A percentile compares a stretch with the other conserved stretches of the same genome.
These are phyloP conservation scores for Hoplodrina blanda DNA, from an alignment of 2,888 invertebrate genomes.

Conservation along the genomic window DNA sequence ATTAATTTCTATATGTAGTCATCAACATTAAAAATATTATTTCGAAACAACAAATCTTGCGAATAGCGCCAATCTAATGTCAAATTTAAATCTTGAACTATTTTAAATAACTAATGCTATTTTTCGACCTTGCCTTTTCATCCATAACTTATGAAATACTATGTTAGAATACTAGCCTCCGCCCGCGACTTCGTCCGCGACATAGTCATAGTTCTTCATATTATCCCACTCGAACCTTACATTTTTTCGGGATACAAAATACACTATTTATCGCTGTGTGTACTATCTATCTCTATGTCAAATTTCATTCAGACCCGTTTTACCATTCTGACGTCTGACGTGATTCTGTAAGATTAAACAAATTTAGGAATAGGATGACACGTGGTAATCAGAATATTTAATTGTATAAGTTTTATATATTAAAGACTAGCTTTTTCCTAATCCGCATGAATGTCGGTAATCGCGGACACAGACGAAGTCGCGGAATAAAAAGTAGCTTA, in stretches of 20 bases:
- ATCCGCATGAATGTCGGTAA: too few species aligned
- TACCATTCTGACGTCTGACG: too few species aligned
- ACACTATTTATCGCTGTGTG: too few species aligned
- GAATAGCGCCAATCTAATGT: slow-evolving; percentile 5
- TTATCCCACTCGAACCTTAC: too few species aligned
- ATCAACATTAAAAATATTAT: slow-evolving; percentile 12
- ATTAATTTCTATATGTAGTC: slow-evolving; percentile 7
- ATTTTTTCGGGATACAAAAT: too few species aligned
- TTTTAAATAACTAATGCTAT: slow-evolving; percentile 12
- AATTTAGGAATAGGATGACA: slow-evolving; percentile 10
- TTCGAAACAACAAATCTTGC: slow-evolving; percentile 14
- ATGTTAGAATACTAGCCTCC: not conserved
- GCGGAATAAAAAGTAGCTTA: too few species aligned
- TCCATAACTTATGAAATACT: slow-evolving; percentile 13
- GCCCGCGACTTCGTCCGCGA: too few species aligned
- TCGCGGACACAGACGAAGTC: too few species aligned
- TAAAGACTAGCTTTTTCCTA: too few species aligned
- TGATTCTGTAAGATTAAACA: not conserved
- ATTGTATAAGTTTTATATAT: not conserved
- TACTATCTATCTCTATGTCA: too few species aligned
- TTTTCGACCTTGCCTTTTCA: slow-evolving; percentile 9
- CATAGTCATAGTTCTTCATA: too few species aligned
- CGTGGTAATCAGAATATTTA: not conserved
- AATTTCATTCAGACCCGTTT: too few species aligned
- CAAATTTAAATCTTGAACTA: slow-evolving; percentile 25